A percentile compares a stretch with the other conserved stretches of the same genome.
phyloP scores from a whole-genome alignment of 1,140 invertebrate genomes.

The Drosophila novamexicana region DNA sequence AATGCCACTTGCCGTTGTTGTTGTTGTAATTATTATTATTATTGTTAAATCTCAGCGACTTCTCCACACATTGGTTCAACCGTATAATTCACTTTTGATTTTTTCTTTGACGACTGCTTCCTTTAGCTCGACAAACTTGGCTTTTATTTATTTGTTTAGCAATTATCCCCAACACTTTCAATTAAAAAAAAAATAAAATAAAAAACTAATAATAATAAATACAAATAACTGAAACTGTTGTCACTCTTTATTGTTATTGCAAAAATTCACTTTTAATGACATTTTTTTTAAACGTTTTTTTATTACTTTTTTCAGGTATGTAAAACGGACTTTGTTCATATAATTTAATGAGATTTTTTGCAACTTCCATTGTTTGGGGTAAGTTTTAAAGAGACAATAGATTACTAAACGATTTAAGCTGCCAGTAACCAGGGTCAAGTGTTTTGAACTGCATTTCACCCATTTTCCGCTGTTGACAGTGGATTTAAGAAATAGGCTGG shows the following conservation, averaged over 20 bases:
- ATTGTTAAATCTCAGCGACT: constrained; percentile 3
- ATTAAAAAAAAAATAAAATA: constrained; percentile 9
- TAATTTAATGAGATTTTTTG: not conserved
- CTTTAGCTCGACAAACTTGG: constrained; percentile 35
- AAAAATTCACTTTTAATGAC: constrained; percentile 60
- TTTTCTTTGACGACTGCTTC: constrained; percentile 50
- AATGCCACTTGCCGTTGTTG: constrained; percentile 30
- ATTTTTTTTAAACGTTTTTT: constrained; percentile 46
- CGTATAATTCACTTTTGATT: constrained; percentile 24
- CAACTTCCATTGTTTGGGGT: not conserved
- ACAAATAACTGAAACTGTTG: not conserved
- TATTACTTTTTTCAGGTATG: constrained; percentile 66
- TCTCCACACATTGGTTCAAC: constrained; percentile 9
- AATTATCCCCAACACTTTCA: constrained; percentile 58
- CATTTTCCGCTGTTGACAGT: no score
- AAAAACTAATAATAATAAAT: not conserved
- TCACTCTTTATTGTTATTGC: not conserved
- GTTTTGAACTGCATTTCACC: no score
- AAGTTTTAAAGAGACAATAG: not conserved
- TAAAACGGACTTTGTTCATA: constrained; percentile 17
- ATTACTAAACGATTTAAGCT: not conserved
- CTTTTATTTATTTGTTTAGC: constrained; percentile 62
- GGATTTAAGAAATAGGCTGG: no score
- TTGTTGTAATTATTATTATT: constrained; percentile 18
- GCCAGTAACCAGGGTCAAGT: no score